phyloP scores from a whole-genome alignment of 2,888 invertebrate species.

The Acanthosepion lycidas region DNA sequence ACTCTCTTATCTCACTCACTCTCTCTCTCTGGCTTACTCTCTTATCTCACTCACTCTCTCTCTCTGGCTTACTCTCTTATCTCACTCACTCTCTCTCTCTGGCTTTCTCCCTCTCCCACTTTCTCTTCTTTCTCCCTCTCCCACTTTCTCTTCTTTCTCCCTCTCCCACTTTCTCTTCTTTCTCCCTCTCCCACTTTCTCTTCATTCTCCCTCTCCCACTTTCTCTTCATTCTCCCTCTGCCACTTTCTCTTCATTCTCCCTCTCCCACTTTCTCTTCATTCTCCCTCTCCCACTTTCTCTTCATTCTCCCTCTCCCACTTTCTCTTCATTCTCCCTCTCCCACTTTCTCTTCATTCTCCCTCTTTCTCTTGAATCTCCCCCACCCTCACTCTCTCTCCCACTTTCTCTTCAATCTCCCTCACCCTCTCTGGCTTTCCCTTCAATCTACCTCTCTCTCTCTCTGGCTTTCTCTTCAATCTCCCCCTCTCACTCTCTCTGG shows the following conservation, averaged over 20 bases:
- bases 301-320: not conserved
- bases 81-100: not conserved
- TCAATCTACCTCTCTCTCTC: not conserved
- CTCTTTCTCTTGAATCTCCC: not conserved
- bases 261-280: no score
- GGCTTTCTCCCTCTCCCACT: not conserved
- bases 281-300: not conserved
- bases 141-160: not conserved
- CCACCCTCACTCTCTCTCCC: not conserved
- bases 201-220: no score
- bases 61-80: not conserved
- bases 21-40: not conserved
- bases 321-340: not conserved
- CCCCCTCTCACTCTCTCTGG: no score
- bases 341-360: not conserved
- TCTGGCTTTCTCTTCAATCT: no score
- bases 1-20: not conserved
- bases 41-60: not conserved
- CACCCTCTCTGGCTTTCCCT: not conserved
- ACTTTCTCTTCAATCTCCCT: not conserved
- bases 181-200: not conserved
- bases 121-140: not conserved
- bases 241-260: no score
- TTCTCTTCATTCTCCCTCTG: no score
- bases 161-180: no score